A percentile compares a stretch with the other conserved stretches of the same genome.
Evolutionary conservation across 2,888 invertebrate species (phyloP).

Genomic region (Ashinkailepas kermadecensis): DNA sequence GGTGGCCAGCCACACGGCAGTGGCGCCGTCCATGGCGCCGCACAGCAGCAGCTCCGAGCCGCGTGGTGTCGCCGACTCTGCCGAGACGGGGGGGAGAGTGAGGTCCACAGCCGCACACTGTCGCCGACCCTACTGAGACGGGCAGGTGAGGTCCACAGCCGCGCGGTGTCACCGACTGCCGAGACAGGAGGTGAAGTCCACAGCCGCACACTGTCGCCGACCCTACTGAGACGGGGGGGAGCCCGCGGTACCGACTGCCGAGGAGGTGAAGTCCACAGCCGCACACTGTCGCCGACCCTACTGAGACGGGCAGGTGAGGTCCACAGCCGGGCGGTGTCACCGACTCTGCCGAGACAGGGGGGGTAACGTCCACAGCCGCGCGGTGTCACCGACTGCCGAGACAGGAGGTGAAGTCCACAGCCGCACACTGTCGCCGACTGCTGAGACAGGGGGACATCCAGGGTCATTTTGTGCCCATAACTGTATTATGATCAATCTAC

Average conservation of each 20-base stretch:
- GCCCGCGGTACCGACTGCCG: no score
- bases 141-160: no score
- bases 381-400: background rate
- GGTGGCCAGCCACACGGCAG: background rate
- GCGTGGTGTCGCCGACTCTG: background rate
- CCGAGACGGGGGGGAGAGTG: background rate
- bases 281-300: background rate
- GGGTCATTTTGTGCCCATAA: no score
- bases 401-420: background rate
- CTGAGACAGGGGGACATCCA: no score
- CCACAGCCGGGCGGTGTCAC: background rate
- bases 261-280: no score
- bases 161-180: background rate
- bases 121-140: no score
- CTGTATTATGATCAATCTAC: no score
- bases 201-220: background rate
- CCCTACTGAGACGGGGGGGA: background rate
- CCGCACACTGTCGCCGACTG: background rate
- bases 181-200: background rate
- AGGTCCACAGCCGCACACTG: no score
- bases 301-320: background rate
- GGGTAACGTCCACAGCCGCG: no score
- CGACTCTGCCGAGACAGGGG: background rate
- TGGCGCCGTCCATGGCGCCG: background rate
- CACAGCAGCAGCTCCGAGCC: background rate